These are phyloP conservation scores for Pseudeuparius sepicola DNA, from an alignment of 2,888 invertebrate species.

Conservation along the genomic window DNA sequence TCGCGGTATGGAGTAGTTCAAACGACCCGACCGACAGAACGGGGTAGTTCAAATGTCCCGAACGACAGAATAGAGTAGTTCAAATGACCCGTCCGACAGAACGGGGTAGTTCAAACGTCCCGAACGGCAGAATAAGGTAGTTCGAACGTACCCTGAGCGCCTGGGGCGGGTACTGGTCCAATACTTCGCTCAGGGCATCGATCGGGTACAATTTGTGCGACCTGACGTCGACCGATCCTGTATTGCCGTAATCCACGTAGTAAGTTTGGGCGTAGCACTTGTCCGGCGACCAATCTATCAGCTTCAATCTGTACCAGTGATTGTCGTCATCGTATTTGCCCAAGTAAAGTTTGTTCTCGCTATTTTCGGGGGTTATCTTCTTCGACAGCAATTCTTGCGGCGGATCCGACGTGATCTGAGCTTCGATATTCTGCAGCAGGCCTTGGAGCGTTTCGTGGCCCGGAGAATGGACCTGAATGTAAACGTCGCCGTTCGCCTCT, in stretches of 20 bases:
- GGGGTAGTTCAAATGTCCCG: too few relatives aligned
- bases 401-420: conserved; percentile 22
- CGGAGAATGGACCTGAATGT: conserved; percentile 36
- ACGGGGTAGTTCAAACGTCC: too few relatives aligned
- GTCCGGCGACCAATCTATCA: conserved; percentile 37
- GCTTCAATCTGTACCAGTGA: conserved; percentile 41
- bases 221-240: conserved; percentile 35
- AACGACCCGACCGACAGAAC: too few relatives aligned
- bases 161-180: conserved; percentile 39
- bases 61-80: too few relatives aligned
- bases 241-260: conserved; percentile 47
- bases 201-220: conserved; percentile 40
- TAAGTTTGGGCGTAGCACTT: conserved; percentile 41
- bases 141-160: conserved; percentile 34
- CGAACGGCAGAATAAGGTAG: too few relatives aligned
- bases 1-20: too few relatives aligned
- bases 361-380: conserved; percentile 25
- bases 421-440: conserved; percentile 31
- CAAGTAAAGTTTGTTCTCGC: conserved; percentile 41
- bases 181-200: conserved; percentile 37
- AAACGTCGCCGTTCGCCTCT: conserved; percentile 38
- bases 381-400: conserved; percentile 15
- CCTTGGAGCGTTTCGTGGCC: conserved; percentile 31
- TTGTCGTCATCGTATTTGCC: conserved; percentile 8
- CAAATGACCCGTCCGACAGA: too few relatives aligned